These are phyloP conservation scores for Penaeus vannamei DNA, from an alignment of 1,140 invertebrate genomes.

Conservation along the genomic window DNA sequence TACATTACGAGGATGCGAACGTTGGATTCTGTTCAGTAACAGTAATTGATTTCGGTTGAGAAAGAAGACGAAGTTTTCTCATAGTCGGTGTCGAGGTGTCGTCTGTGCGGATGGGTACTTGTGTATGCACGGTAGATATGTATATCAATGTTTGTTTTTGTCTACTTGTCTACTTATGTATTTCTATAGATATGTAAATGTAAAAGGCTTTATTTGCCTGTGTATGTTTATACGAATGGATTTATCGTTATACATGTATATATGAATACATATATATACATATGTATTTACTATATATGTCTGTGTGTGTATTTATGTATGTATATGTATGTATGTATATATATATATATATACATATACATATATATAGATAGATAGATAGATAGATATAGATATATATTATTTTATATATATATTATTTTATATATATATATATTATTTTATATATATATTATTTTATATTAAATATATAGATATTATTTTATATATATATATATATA, in stretches of 20 bases:
- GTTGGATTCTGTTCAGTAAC: too few species aligned
- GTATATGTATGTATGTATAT: conserved; percentile 2
- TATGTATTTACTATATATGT: too few species aligned
- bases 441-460: conserved; percentile 3
- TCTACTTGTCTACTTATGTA: background rate
- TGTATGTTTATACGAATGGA: background rate
- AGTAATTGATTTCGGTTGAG: background rate
- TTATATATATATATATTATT: conserved; percentile 14
- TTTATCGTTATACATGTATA: conserved; percentile 10
- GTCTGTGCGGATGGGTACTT: background rate
- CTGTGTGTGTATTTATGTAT: background rate
- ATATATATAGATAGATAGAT: background rate
- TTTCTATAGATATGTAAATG: background rate
- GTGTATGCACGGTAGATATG: background rate
- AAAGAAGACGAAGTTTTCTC: background rate
- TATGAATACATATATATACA: too few species aligned
- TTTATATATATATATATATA: background rate
- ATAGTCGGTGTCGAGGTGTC: background rate
- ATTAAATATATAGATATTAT: background rate
- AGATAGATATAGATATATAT: background rate
- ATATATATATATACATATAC: conserved; percentile 13
- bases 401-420: background rate
- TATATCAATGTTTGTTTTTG: background rate
- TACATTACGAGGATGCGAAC: too few species aligned
- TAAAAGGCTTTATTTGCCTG: background rate